Evolutionary conservation across 2,797 vertebrate species (phyloP), one percentile per base, ranked within the genome.

Genomic region (Pogonophryne albipinna): DNA sequence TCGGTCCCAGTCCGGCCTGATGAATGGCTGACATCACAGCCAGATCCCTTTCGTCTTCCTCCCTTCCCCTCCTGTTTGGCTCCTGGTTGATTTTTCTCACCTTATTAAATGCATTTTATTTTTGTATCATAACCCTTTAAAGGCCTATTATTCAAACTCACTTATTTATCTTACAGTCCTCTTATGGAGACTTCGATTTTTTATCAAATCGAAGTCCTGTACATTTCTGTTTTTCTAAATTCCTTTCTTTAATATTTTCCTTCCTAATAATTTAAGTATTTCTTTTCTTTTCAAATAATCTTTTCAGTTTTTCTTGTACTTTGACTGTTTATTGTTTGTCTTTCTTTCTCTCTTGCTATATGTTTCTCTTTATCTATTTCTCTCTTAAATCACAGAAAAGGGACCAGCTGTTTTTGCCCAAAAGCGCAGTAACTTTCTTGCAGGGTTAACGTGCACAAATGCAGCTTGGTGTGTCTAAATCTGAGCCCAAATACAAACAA

Each of bases 11-110:
- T 78, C 66, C 4, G n/a, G 56, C 19, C 67, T 78, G 86, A 88
- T 79, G 47, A 87, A 85, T 74, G 57, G 47, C 71, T 59, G 41
- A 69, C 69, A 75, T 66, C 71, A n/a, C 59, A 76, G 75, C 60
- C 84, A 78, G 34, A 72, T 71, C 47, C 6, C 19, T 76, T 52
- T 66, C 7, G 34, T 38, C 34, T 38, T 9, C 34, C 68, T 63
- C 60, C 61, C 2, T 66, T 31, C 63, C 46, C 19, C 38, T 63
- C 31, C 14, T 60, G 17, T 81, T 64, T 71, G 46, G 76, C 73
- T 76, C 31, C 17, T 74, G 42, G 55, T 67, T 45, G n/a, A 15
- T 66, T 15, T 63, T 63, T 16, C 59, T 69, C 27, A 1, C 58
- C 34, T 72, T 20, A 68, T 0, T 51, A 19, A 56, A 67, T 63